Base-by-base conservation (phyloP, 2,888 invertebrate genomes). In the Tetranychus truncatus region DNA sequence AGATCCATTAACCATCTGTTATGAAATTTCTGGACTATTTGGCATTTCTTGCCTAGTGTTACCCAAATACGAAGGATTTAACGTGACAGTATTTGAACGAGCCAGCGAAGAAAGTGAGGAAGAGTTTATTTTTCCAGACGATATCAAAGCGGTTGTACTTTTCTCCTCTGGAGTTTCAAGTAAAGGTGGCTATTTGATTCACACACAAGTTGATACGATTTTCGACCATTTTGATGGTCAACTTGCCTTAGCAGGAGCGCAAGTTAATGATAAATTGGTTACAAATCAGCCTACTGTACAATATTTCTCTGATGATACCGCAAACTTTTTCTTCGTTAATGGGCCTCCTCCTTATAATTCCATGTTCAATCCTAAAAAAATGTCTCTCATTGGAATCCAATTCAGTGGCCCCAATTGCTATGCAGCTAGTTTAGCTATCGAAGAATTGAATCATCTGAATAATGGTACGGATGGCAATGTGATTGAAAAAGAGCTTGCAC, bases 291-390 rank as follows among this genome's bases (percentile, higher is more conserved):
- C 45, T 18, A n/a, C n/a, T 44, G 45, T 72, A 9, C 34, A 15
- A 9, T 72, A 72, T 24, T 55, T 15, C 15, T 21, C 21, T n/a
- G 72, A 72, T 72, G 72, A 72, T 11, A 72, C 72, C 9, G 72
- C 72, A 9, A 72, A 72, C 11, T 72, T 44, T 45, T 72, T 15
- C 24, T 72, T 72, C 72, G 11, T 72, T 6, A 72, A 72, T n/a
- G 72, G 72, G 9, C 72, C 44, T 45, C 72, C 72, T 15, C 72
- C 72, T 20, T 72, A 72, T 45, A 72, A 72, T 72, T 34, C 72
- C 8, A 72, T 72, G 72, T 72, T 21, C n/a, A 72, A 72, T 45
- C 72, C 72, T 72, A n/a, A 72, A n/a, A 24, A 72, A 72, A 34
- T 72, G 45, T 72, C 72, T 1, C 45, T 72, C 6, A 72, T 72